Evolutionary conservation across 2,797 vertebrate species (phyloP), one percentile per base, ranked within the genome.

Genomic region (Sebastes kiyomatsui): DNA sequence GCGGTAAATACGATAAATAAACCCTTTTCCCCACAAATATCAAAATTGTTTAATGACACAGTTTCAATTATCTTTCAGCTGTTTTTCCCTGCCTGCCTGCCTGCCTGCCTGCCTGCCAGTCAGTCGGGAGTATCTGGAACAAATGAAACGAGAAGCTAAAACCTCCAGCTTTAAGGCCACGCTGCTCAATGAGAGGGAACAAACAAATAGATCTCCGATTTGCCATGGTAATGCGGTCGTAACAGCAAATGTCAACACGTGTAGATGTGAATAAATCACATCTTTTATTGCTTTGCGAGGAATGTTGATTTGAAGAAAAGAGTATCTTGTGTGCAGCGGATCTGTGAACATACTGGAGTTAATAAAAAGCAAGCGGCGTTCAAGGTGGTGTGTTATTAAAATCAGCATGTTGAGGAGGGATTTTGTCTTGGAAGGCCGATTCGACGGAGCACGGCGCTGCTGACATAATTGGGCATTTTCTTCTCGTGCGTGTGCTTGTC

Each of bases 1-100:
- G 84, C 61, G 61, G 74, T 83, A 84, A 89, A 89, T 75, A 79
- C 6, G 60, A 83, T 90, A 85, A 80, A 90, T 68, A 89, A 90
- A 88, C 77, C 84, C 2, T 18, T 59, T 68, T 77, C 70, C 82
- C 35, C 66, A 77, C 76, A 90, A 83, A 87, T 87, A 81, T 80
- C 56, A 64, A 70, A 82, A 88, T 66, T 67, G 66, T 81, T 87
- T 80, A 88, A 86, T 77, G 83, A 81, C 80, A 76, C 59, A 60
- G 23, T 93, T 90, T 81, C 46, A 88, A 80, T 90, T 84, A 90
- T 68, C 55, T 52, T 84, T 67, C 27, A 54, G 49, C 49, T 54
- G 27, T 76, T 76, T 71, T 27, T 65, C 16, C 49, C 60, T 32
- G 59, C 28, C 28, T 32, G 59, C 59, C 32, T 33, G 32, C 32